Evolutionary conservation across 2,888 invertebrate species (phyloP).

Genomic region (Leucozona laternaria): DNA sequence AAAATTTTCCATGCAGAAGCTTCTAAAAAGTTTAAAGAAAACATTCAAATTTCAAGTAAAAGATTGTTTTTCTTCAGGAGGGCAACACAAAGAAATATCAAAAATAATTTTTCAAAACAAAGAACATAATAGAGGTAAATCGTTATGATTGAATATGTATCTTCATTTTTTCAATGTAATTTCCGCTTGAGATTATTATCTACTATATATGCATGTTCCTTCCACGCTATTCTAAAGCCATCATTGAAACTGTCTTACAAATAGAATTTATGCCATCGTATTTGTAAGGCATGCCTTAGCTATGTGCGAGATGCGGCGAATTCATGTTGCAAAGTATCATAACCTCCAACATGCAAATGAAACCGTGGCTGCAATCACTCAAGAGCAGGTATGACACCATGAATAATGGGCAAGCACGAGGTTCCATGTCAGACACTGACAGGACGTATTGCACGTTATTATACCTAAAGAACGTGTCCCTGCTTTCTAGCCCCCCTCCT

Average conservation of each 20-base stretch:
- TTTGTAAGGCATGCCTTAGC: constrained; percentile 42
- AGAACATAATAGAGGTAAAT: not conserved
- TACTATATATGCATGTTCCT: not conserved
- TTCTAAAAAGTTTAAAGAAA: no score
- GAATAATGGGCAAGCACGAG: constrained; percentile 52
- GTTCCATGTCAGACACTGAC: constrained; percentile 44
- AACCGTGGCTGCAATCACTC: constrained; percentile 60
- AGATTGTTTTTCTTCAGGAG: no score
- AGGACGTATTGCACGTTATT: constrained; percentile 19
- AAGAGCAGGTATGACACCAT: constrained; percentile 43
- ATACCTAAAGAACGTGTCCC: not conserved
- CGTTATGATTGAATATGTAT: constrained; percentile 4
- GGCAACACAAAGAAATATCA: not conserved
- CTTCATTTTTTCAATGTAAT: constrained; percentile 20
- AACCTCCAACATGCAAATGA: constrained; percentile 57
- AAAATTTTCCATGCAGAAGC: no score
- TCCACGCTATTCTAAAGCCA: not conserved
- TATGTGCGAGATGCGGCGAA: constrained; percentile 1
- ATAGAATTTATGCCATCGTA: constrained; percentile 51
- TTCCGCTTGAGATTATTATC: constrained; percentile 5
- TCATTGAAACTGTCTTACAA: constrained; percentile 46
- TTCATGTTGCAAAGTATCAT: constrained; percentile 33
- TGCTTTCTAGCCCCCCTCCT: not conserved
- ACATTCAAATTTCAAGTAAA: not conserved
- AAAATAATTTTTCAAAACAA: constrained; percentile 4